Evolutionary conservation across 2,888 invertebrate species (phyloP), one percentile per base, ranked within the genome.

Genomic region (Dione juno): DNA sequence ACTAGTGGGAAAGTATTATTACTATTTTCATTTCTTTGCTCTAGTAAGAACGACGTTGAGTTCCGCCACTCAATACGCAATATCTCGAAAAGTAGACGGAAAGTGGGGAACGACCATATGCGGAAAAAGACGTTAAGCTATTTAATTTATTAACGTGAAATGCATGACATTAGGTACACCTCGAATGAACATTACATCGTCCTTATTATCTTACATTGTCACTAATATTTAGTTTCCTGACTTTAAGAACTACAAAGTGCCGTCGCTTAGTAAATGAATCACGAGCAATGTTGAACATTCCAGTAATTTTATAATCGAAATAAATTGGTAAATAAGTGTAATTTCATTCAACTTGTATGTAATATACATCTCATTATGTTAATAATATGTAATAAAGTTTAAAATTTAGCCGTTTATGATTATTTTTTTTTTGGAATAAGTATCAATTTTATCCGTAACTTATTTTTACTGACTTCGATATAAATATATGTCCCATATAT

Each of bases 321-420:
- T 64, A 64, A 64, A 64, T 64, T 64, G 64, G 13, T 19, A 64
- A 50, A 64, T 50, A 48, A 64, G 48, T 19, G 50, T 37, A 64
- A 52, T 64, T 64, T 64, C 40, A 40, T 50, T 14, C 50, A 50
- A 64, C 19, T 61, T 61, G n/a, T 61, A 9, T 28, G 43, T 45
- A 45, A 45, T 45, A 45, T 45, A n/a, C 45, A 45, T 45, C 21
- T 45, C 28, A 45, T 61, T 61, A 45, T 61, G 28, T 45, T 61
- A 61, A 45, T 61, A 61, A 28, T 28, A 45, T 45, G 16, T 45
- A 35, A 61, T 61, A n/a, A n/a, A 61, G 28, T 11, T 59, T 59
- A 45, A 57, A 37, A 37, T 37, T 57, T 57, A 37, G 37, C 37
- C 37, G 10, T 11, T 57, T 16, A 57, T n/a, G 37, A 16, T 11